A percentile compares a stretch with the other conserved stretches of the same genome.
phyloP scores from a whole-genome alignment of 2,113 vertebrate species.

The Megalops atlanticus region DNA sequence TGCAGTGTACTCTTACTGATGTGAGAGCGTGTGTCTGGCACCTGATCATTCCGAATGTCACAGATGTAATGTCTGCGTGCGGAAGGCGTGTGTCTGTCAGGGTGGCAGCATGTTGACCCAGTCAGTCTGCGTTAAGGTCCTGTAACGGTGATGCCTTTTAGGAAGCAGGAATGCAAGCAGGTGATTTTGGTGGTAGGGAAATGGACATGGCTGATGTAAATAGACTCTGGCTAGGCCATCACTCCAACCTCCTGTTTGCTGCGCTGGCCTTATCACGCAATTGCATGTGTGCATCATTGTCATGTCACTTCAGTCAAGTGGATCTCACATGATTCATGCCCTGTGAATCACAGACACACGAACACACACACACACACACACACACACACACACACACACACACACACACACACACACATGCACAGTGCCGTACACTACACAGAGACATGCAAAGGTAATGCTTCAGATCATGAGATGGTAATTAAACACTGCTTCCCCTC shows the following conservation, averaged over 20 bases:
- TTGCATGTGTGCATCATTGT: no score
- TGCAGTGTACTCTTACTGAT: no score
- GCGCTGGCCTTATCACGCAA: no score
- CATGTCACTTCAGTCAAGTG: neutral
- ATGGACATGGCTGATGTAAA: neutral
- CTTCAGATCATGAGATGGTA: neutral
- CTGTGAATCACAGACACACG: neutral
- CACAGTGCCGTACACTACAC: neutral
- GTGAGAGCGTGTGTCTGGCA: no score
- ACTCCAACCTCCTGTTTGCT: no score
- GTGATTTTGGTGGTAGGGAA: neutral
- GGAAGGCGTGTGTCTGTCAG: no score
- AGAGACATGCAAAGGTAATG: neutral
- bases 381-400: neutral
- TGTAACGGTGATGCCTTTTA: neutral
- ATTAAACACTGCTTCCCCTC: neutral
- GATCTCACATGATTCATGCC: neutral
- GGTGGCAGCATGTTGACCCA: no score
- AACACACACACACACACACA: neutral
- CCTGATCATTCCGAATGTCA: no score
- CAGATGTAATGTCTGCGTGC: no score
- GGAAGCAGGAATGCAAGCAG: neutral
- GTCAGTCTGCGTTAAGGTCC: neutral
- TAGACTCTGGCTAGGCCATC: neutral
- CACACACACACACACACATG: neutral